Percentiles rank a stretch among this genome's conserved stretches.
Conservation (phyloP, 1,140 invertebrate genomes). For the Sitodiplosis mosellana region DNA sequence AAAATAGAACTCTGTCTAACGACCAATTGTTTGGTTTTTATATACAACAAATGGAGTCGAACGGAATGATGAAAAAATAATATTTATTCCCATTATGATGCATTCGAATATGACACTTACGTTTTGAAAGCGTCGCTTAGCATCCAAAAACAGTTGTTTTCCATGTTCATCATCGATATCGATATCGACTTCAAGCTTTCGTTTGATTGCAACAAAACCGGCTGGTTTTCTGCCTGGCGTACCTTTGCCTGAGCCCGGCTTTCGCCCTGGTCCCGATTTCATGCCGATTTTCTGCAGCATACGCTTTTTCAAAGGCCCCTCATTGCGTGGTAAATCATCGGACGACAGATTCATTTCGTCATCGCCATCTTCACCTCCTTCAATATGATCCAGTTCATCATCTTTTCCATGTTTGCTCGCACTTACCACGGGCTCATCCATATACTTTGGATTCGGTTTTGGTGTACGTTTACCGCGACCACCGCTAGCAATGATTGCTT, state of each 20-base stretch:
- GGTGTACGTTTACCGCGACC: constrained; percentile 12
- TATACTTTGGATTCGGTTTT: constrained; percentile 24
- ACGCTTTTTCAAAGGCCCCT: constrained; percentile 6
- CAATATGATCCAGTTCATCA: neutral
- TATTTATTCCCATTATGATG: too few relatives aligned
- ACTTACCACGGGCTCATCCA: constrained; percentile 9
- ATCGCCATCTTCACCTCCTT: neutral
- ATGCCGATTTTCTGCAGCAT: neutral
- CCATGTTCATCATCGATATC: neutral
- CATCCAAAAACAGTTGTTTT: neutral
- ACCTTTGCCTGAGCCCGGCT: neutral
- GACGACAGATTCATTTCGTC: neutral
- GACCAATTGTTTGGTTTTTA: too few relatives aligned
- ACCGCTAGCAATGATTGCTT: neutral
- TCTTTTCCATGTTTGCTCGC: neutral
- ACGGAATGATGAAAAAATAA: too few relatives aligned
- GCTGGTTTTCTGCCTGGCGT: too few relatives aligned
- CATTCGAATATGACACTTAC: too few relatives aligned
- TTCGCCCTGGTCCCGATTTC: neutral
- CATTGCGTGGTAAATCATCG: neutral
- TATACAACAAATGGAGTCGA: too few relatives aligned
- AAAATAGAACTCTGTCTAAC: too few relatives aligned
- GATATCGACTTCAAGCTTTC: neutral
- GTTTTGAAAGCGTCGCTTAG: too few relatives aligned
- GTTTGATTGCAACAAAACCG: too few relatives aligned